Evolutionary conservation across 2,888 invertebrate genomes (phyloP), one percentile per base, ranked within the genome.

Genomic region (Anarsia innoxiella): DNA sequence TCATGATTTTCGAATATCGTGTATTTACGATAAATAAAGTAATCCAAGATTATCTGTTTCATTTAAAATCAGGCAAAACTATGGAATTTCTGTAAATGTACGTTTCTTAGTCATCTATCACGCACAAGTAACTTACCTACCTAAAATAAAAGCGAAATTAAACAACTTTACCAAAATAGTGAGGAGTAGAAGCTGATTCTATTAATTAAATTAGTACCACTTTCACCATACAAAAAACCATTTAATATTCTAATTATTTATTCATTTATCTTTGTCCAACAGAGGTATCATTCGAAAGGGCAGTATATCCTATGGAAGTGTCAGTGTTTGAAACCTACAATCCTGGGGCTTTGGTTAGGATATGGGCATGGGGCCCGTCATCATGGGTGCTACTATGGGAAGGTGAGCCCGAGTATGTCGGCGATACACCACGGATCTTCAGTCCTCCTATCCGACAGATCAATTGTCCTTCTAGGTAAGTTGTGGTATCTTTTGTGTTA

Each of bases 241-340:
- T 19, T 19, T 5, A 19, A 5, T 19, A 19, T 19, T 5, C 8
- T 19, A 19, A 5, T 5, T 19, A 8, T 5, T 19, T 5, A 19
- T 5, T 19, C 8, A 19, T 19, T 19, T 19, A 19, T 58, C 51
- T 46, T 52, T 46, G 44, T 48, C 52, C 70, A 63, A 53, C 72
- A 90, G 91, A 90, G 80, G 84, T 89, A 56, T 88, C 86, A 52
- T 93, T 90, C 72, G 88, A 89, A 59, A 82, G 78, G 45, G 80
- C 88, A 32, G 92, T 93, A 2, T 88, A 88, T 57, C 93, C 93
- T 3, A 69, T 88, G 31, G 86, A 89, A 53, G 87, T 95, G 37
- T 89, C 89, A 1, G 87, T 95, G 42, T 95, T 91, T 66, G 95
- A 95, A 77, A 94, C 93, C 0, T 95, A 92, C 56, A 94, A 94